Evolutionary conservation across 2,888 invertebrate species (phyloP).

Genomic region (Melieria picta): DNA sequence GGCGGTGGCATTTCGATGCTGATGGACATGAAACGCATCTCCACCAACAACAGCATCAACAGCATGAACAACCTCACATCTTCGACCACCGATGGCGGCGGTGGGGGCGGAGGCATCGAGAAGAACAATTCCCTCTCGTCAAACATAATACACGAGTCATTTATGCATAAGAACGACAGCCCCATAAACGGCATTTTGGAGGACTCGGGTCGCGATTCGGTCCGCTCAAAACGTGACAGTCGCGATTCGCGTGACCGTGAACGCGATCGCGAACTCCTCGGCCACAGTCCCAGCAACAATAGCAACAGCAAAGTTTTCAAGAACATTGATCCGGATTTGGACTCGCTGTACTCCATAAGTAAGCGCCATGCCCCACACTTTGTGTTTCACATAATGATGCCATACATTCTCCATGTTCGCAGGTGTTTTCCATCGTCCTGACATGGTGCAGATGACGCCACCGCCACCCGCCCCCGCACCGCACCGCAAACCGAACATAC

Average conservation of each 20-base stretch:
- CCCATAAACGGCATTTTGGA: slow-evolving; percentile 55
- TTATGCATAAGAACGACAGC: slow-evolving; percentile 51
- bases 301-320: slow-evolving; percentile 65
- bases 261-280: slow-evolving; percentile 56
- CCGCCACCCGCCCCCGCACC: slow-evolving; percentile 82
- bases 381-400: not conserved
- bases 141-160: slow-evolving; percentile 44
- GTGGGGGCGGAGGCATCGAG: slow-evolving; percentile 26
- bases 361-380: slow-evolving; percentile 44
- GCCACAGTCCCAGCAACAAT: slow-evolving; percentile 61
- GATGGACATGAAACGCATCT: slow-evolving; percentile 63
- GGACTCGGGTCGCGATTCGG: slow-evolving; percentile 48
- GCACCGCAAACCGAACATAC: slow-evolving; percentile 70
- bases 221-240: slow-evolving; percentile 38
- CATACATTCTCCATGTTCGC: not conserved
- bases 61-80: slow-evolving; percentile 55
- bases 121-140: slow-evolving; percentile 42
- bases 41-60: slow-evolving; percentile 59
- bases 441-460: slow-evolving; percentile 70
- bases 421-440: slow-evolving; percentile 65
- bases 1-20: slow-evolving; percentile 61
- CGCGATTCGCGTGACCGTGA: slow-evolving; percentile 33
- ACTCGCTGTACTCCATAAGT: slow-evolving; percentile 80
- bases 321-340: slow-evolving; percentile 71
- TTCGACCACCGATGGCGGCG: slow-evolving; percentile 51